Percentiles rank a stretch among this genome's conserved stretches.
Conservation (phyloP, 1,140 invertebrate species). For the Achroia grisella region DNA sequence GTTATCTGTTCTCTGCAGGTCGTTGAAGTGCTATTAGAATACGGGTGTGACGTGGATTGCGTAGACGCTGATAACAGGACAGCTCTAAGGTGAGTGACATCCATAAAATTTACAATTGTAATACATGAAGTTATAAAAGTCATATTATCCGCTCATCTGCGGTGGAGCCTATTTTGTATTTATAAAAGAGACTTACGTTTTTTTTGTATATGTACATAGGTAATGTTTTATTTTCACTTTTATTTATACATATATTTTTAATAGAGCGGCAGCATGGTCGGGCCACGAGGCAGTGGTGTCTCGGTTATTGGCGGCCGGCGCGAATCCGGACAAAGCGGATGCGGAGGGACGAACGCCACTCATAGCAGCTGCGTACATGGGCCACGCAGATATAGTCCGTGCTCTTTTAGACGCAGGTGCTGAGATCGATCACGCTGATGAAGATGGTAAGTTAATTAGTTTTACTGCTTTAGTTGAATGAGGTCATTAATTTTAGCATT, state of each 20-base stretch:
- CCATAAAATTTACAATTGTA: neutral
- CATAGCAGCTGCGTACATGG: slow-evolving; percentile 93
- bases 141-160: no score
- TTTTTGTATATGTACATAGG: no score
- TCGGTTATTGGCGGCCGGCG: slow-evolving; percentile 78
- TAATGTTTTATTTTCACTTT: no score
- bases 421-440: slow-evolving; percentile 89
- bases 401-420: slow-evolving; percentile 89
- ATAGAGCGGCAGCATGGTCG: slow-evolving; percentile 90
- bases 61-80: slow-evolving; percentile 83
- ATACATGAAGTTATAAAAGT: neutral
- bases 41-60: slow-evolving; percentile 87
- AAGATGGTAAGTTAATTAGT: slow-evolving; percentile 83
- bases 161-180: no score
- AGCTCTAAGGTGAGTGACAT: slow-evolving; percentile 65
- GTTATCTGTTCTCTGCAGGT: slow-evolving; percentile 74
- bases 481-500: no score
- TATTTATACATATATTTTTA: no score
- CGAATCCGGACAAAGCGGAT: slow-evolving; percentile 88
- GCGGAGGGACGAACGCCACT: slow-evolving; percentile 91
- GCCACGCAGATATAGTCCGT: slow-evolving; percentile 93
- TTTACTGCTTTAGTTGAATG: no score
- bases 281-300: slow-evolving; percentile 85
- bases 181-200: no score
- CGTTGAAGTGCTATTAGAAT: slow-evolving; percentile 85